A percentile compares a stretch with the other conserved stretches of the same genome.
These are phyloP conservation scores for Erpetoichthys calabaricus DNA, from an alignment of 2,797 vertebrate species.

Conservation along the genomic window DNA sequence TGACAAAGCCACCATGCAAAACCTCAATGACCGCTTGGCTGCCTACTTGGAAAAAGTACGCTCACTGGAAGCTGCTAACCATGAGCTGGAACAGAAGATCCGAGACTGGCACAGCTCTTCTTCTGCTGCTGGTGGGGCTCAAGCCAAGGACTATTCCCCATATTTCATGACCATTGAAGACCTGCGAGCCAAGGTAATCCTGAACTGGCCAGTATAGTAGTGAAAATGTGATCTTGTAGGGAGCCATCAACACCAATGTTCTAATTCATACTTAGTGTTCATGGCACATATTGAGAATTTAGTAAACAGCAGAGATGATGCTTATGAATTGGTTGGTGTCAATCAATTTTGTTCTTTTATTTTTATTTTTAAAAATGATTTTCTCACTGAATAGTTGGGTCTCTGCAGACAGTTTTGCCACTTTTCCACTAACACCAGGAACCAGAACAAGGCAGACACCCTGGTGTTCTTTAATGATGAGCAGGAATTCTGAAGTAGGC, in stretches of 20 bases:
- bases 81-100: slow-evolving; percentile 55
- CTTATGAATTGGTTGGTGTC: no score
- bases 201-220: background rate
- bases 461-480: no score
- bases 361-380: no score
- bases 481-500: no score
- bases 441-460: no score
- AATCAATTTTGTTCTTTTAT: no score
- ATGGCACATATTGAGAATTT: no score
- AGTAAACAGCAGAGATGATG: no score
- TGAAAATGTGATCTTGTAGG: background rate
- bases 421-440: no score
- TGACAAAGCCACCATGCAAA: slow-evolving; percentile 82
- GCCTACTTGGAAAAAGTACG: slow-evolving; percentile 69
- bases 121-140: slow-evolving; percentile 16
- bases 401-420: background rate
- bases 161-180: slow-evolving; percentile 30
- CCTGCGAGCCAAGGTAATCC: slow-evolving; percentile 41
- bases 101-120: slow-evolving; percentile 29
- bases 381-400: background rate
- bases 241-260: no score
- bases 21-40: slow-evolving; percentile 84
- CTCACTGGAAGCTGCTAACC: slow-evolving; percentile 47
- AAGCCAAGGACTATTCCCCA: slow-evolving; percentile 44
- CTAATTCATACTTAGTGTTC: no score